Evolutionary conservation across 2,888 invertebrate genomes (phyloP).

Genomic region (Proisotoma minuta): DNA sequence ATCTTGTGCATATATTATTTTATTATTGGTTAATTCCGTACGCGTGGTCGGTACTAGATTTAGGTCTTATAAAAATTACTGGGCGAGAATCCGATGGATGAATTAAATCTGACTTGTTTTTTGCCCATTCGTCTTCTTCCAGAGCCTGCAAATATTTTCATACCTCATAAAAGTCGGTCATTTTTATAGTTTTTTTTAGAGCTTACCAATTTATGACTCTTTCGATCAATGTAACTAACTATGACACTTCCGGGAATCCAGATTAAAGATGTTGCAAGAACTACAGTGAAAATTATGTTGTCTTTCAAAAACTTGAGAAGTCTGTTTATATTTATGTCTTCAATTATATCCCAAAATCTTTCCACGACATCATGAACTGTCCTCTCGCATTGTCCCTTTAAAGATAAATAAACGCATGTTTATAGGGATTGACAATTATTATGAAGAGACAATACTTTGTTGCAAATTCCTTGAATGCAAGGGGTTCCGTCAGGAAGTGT

Average conservation of each 20-base stretch:
- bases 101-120: constrained; percentile 45
- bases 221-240: constrained; percentile 42
- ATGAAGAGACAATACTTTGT: constrained; percentile 61
- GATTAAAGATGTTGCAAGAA: constrained; percentile 80
- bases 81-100: constrained; percentile 44
- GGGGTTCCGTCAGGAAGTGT: constrained; percentile 89
- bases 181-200: not conserved
- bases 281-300: constrained; percentile 89
- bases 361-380: constrained; percentile 92
- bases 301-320: constrained; percentile 82
- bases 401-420: constrained; percentile 34
- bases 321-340: constrained; percentile 91
- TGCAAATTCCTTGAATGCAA: constrained; percentile 94
- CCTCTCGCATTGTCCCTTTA: constrained; percentile 86
- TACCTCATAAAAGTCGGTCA: too few relatives aligned
- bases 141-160: constrained; percentile 33
- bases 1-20: not conserved
- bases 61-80: constrained; percentile 44
- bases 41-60: constrained; percentile 37
- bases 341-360: constrained; percentile 95
- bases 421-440: too few relatives aligned
- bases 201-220: constrained; percentile 44
- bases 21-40: constrained; percentile 44
- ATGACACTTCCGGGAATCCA: constrained; percentile 73
- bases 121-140: constrained; percentile 46